Evolutionary conservation across 2,888 invertebrate genomes (phyloP).

Genomic region (Odontocerum albicorne): DNA sequence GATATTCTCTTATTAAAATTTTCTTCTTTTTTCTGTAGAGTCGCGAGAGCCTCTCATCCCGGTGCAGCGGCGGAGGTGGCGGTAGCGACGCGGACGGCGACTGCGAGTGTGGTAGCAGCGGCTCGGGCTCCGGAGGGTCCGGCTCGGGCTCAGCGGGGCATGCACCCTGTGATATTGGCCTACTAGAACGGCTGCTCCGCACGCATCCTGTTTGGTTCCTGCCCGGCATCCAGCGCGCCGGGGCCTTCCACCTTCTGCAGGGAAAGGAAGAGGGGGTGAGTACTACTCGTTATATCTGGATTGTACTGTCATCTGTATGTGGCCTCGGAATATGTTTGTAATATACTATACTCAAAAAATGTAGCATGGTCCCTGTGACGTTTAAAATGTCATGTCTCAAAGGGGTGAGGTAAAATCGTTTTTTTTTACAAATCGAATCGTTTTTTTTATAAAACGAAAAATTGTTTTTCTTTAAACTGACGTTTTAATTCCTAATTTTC

Average conservation of each 20-base stretch:
- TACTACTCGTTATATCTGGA: no score
- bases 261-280: conserved; percentile 90
- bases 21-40: conserved; percentile 47
- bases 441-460: no score
- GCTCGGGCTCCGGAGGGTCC: conserved; percentile 56
- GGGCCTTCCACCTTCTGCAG: conserved; percentile 91
- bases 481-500: no score
- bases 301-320: no score
- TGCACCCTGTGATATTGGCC: conserved; percentile 80
- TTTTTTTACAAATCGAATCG: no score
- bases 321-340: no score
- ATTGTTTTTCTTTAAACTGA: no score
- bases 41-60: conserved; percentile 68
- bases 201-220: conserved; percentile 96
- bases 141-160: conserved; percentile 65
- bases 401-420: no score
- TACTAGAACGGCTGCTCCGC: conserved; percentile 84
- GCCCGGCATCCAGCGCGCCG: conserved; percentile 89
- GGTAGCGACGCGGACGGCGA: conserved; percentile 60
- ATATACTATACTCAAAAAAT: no score
- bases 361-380: no score
- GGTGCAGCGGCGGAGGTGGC: conserved; percentile 59
- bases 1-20: no score
- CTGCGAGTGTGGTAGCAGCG: conserved; percentile 50
- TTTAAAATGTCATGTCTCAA: no score